Evolutionary conservation across 2,888 invertebrate species (phyloP).

Genomic region (Catocala sponsa): DNA sequence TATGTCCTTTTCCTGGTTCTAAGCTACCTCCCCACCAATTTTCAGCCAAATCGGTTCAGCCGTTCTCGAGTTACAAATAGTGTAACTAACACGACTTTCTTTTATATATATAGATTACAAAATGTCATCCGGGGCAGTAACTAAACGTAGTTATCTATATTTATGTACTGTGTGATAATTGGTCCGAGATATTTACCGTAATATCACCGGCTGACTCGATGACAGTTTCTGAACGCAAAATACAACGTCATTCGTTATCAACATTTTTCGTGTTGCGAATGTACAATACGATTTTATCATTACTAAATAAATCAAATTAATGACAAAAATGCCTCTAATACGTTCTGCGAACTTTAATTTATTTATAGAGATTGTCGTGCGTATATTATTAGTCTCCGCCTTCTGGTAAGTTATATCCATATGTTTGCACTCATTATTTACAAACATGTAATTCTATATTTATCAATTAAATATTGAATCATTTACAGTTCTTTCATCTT

Average conservation of each 20-base stretch:
- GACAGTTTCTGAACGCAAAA: conserved; percentile 50
- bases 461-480: conserved; percentile 51
- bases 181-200: no score
- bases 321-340: conserved; percentile 75
- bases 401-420: conserved; percentile 86
- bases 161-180: no score
- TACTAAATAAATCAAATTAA: conserved; percentile 32
- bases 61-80: no score
- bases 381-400: conserved; percentile 79
- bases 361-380: conserved; percentile 83
- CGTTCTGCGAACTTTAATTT: conserved; percentile 80
- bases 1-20: no score
- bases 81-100: no score
- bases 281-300: conserved; percentile 25
- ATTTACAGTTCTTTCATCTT: not conserved
- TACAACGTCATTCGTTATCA: conserved; percentile 48
- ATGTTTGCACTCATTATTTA: conserved; percentile 52
- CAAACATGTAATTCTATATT: conserved; percentile 38
- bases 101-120: no score
- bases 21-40: no score
- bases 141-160: not conserved
- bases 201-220: not conserved
- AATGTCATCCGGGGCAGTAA: not conserved
- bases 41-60: no score
- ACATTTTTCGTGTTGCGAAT: conserved; percentile 39